Evolutionary conservation across 2,113 vertebrate species (phyloP), one percentile per base, ranked within the genome.

Genomic region (Brachyhypopomus occidentalis): DNA sequence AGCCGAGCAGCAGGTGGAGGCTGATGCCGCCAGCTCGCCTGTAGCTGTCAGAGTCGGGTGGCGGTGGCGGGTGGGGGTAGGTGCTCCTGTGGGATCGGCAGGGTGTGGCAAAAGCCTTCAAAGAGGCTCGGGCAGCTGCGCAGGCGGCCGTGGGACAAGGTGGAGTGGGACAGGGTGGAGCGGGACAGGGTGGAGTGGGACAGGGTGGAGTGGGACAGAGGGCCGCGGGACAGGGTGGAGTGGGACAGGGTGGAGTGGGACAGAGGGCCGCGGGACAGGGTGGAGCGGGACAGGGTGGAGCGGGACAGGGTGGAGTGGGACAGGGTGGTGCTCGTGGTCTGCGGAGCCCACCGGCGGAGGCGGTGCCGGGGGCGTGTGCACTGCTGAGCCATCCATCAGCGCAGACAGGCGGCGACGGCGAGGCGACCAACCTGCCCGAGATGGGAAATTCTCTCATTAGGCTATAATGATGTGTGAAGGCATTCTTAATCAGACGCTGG

Each of bases 401-500:
- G 82, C 84, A 89, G 90, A 89, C 88, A 91, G 88, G 82, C 91
- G 88, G 86, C 87, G 90, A 86, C 86, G 8, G 76, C 83, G 86
- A 86, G 87, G 83, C 85, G 85, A 89, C 82, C 82, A 72, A 71
- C 77, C 72, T 76, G 77, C 76, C 34, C 56, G 64, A 81, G 67
- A 78, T 45, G 77, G 73, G 84, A 83, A 83, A 87, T 87, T 88
- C 86, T 86, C 87, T 92, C 91, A 92, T 92, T 93, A 92, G 88
- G 80, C 87, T 87, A 91, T 93, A 92, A 93, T 90, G 88, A 92
- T 91, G 89, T 91, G 90, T 90, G 89, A 91, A 91, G 89, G 86
- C 90, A 89, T 86, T 88, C 89, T 89, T 89, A 93, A 93, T 93
- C 92, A 92, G 89, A 90, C 83, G 80, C 79, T 89, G 89, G 89